Evolutionary conservation across 1,140 invertebrate genomes (phyloP), one percentile per base, ranked within the genome.

Genomic region (Solenopsis fugax): DNA sequence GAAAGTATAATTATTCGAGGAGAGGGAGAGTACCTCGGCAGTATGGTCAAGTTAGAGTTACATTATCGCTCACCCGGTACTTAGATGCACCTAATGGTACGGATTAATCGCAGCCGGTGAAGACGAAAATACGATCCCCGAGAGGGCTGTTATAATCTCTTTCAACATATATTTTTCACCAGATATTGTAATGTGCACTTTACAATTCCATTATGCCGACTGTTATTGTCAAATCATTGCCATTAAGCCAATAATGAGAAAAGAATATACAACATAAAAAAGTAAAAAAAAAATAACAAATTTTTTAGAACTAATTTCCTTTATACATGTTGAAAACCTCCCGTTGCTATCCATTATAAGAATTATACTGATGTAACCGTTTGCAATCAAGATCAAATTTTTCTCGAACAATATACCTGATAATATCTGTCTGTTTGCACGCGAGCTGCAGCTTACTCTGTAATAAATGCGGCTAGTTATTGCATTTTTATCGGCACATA

Each of bases 1-100:
- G 90, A 87, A 90, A 91, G 88, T 87, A 71, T 89, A 88, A 91
- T 91, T 90, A 91, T 91, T 88, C 56, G 45, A 72, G 80, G 86
- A 76, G 9, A 41, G 48, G 21, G 10, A 37, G 18, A 41, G 45
- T 41, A 54, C 29, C 7, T 45, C 67, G 18, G 54, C 54, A 54
- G 77, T 62, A 50, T 81, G 84, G 73, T 75, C 78, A 62, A 54
- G 16, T 50, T 71, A 48, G n/a, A 77, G n/a, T 88, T 86, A 72
- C 34, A 82, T 90, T 86, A 90, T 90, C 76, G 50, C 45, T 64
- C 41, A 37, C 60, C n/a, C 64, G 9, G 21, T 88, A 88, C 24
- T 71, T 86, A 65, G 37, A 56, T 29, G 60, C 54, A 18, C 34
- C 86, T 88, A 78, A 88, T 90, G n/a, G 58, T 29, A 48, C 88